A percentile compares a stretch with the other conserved stretches of the same genome.
Conservation (phyloP, 2,888 invertebrate genomes). For the Dorcus hopei region DNA sequence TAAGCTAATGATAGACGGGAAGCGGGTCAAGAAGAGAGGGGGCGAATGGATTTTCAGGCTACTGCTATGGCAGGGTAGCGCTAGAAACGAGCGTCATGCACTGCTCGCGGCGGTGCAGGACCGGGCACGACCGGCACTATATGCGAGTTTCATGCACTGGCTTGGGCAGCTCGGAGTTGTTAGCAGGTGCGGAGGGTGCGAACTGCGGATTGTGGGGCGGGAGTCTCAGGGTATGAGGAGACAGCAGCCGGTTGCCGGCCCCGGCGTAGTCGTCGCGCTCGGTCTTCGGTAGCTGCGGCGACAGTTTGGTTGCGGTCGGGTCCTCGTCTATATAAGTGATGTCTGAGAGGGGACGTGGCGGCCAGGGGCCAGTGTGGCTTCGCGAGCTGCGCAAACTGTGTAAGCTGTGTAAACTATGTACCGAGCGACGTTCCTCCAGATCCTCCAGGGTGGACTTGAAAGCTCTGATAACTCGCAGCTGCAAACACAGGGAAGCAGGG, state of each 20-base stretch:
- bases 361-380: constrained; percentile 67
- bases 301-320: constrained; percentile 43
- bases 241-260: constrained; percentile 44
- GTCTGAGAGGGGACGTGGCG: constrained; percentile 70
- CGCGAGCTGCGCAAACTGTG: constrained; percentile 80
- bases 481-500: constrained; percentile 70
- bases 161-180: constrained; percentile 59
- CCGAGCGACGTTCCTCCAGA: constrained; percentile 97
- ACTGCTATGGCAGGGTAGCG: constrained; percentile 29
- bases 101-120: constrained; percentile 38
- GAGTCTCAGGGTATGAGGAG: constrained; percentile 51
- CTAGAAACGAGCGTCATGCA: constrained; percentile 36
- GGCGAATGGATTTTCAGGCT: constrained; percentile 3
- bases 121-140: constrained; percentile 52
- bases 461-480: constrained; percentile 99
- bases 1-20: constrained; percentile 28
- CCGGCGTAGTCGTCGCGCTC: constrained; percentile 43
- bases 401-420: constrained; percentile 94
- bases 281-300: constrained; percentile 44
- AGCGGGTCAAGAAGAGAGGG: constrained; percentile 29
- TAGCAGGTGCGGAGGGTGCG: constrained; percentile 57
- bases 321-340: constrained; percentile 66
- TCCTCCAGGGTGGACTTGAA: constrained; percentile 99
- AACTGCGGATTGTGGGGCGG: constrained; percentile 55
- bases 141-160: constrained; percentile 72